These are phyloP conservation scores for Clarias fuscus DNA, from an alignment of 2,797 vertebrate genomes.

Conservation along the genomic window DNA sequence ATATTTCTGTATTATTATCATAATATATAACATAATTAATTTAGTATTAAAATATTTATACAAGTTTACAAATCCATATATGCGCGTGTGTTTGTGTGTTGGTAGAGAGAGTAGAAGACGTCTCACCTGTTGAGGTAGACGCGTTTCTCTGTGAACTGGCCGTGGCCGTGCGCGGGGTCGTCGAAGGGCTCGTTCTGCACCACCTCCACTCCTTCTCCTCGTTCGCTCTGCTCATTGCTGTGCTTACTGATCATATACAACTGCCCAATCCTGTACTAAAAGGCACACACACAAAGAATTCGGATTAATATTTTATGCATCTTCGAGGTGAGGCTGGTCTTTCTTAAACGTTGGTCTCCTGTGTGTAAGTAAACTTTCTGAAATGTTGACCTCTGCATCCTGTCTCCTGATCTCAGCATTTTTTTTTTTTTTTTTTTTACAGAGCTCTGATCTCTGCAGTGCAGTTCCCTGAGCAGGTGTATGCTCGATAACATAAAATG, in stretches of 20 bases:
- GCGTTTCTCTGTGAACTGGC: constrained; percentile 85
- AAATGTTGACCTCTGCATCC: not conserved
- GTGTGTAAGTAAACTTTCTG: not conserved
- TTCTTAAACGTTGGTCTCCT: not conserved
- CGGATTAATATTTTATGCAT: not conserved
- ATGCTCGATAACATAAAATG: not conserved
- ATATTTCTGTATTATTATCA: too few relatives aligned
- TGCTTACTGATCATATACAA: constrained; percentile 92
- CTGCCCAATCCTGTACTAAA: constrained; percentile 89
- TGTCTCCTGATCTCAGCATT: not conserved
- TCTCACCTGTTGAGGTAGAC: constrained; percentile 85
- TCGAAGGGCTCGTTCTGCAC: constrained; percentile 85
- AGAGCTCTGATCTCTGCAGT: not conserved
- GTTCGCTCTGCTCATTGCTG: constrained; percentile 86
- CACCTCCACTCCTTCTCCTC: constrained; percentile 86
- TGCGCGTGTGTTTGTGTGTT: not conserved
- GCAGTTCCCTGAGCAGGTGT: not conserved
- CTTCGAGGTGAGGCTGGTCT: not conserved
- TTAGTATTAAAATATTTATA: too few relatives aligned
- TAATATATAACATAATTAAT: too few relatives aligned
- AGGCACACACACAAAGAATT: constrained; percentile 12
- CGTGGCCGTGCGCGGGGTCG: constrained; percentile 81
- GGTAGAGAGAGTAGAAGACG: not conserved
- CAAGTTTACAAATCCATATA: too few relatives aligned
- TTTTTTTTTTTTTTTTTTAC: not conserved